Base-by-base conservation (phyloP, 1,140 invertebrate species). In the Helicoverpa armigera region DNA sequence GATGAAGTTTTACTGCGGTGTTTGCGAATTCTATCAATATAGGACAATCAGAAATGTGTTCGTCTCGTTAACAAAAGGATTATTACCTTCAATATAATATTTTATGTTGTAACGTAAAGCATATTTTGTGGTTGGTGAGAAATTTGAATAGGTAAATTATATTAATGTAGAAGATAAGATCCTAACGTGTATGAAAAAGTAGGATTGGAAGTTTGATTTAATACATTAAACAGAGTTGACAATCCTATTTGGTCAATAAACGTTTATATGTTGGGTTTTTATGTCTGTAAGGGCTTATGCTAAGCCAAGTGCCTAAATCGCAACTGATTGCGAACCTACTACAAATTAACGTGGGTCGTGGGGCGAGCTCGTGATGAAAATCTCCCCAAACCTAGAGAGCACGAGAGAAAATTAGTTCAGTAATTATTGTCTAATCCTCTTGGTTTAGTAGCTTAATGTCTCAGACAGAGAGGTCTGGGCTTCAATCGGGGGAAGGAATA, bases 351-450 rank as follows among this genome's bases (percentile, higher is more conserved):
- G 75, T 67, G 63, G 63, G 75, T 67, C 61, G 61, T 14, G 75
- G 58, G 75, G 61, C 50, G 63, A 78, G 51, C 63, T 77, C 18
- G 48, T 70, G 76, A 79, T 79, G 76, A 79, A 79, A 79, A 70
- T 78, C 75, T 79, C 65, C 53, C 76, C 54, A 58, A 79, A 79
- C 63, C 76, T 69, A 70, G 76, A 69, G 76, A 79, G 63, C 75
- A 58, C 16, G 65, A 70, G 65, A 67, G 76, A 58, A 79, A 70
- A 79, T 79, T 79, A 79, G 76, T 79, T 79, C 76, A 79, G 76
- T 79, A 79, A 79, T 79, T 79, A 70, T 69, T 79, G 63, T 58
- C 35, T 79, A 79, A 79, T 79, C 76, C 53, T 31, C 35, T 58
- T 60, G 65, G 76, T 79, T 79, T 79, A 79, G 61, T 79, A 58